These are phyloP conservation scores for Crotophaga sulcirostris DNA, from an alignment of 2,113 vertebrate genomes.

Conservation along the genomic window DNA sequence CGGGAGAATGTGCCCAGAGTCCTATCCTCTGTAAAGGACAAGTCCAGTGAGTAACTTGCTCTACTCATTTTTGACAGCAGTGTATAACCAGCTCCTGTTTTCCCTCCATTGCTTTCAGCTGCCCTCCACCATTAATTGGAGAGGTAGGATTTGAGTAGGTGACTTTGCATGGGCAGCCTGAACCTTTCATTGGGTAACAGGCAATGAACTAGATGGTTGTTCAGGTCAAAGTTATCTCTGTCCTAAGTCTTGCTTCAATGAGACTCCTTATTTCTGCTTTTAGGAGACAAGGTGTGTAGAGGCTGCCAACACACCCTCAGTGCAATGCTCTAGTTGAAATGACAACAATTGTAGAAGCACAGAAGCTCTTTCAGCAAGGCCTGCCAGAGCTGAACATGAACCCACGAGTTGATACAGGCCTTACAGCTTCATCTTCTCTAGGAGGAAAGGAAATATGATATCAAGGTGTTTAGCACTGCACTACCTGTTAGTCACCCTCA, in stretches of 20 bases:
- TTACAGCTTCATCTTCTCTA: background rate
- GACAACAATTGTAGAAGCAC: background rate
- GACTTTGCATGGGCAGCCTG: background rate
- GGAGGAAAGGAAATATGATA: background rate
- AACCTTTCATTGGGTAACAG: background rate
- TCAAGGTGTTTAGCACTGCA: background rate
- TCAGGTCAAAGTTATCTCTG: background rate
- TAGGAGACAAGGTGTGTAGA: background rate
- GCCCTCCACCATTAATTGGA: background rate
- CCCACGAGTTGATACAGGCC: rapidly evolving
- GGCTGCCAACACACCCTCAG: background rate
- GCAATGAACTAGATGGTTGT: background rate
- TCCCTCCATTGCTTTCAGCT: background rate
- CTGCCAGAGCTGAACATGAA: background rate
- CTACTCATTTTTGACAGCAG: background rate
- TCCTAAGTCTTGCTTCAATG: background rate
- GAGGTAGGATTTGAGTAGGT: background rate
- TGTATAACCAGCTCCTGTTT: background rate
- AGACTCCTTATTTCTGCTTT: background rate
- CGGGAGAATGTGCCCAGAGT: conserved; percentile 90
- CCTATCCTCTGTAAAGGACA: conserved; percentile 76
- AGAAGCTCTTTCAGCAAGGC: background rate
- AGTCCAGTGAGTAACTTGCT: conserved; percentile 77
- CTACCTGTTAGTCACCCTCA: background rate
- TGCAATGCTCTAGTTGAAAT: background rate